Percentiles rank a stretch among this genome's conserved stretches.
Conservation (phyloP, 2,113 vertebrate species). For the Furnarius figulus region DNA sequence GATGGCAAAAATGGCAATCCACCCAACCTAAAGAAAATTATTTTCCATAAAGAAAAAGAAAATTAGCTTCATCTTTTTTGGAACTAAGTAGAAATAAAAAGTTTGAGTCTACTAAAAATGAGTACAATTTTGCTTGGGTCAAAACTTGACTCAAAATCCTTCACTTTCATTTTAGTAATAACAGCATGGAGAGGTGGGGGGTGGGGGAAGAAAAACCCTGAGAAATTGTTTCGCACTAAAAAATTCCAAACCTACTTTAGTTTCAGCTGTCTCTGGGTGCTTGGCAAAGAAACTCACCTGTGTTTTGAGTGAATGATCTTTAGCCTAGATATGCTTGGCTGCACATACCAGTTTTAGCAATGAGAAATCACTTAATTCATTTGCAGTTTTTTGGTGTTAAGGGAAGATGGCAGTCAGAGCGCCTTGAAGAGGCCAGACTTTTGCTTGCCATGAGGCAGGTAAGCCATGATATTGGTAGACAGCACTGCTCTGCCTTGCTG, state of each 20-base stretch:
- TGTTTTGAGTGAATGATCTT: background rate
- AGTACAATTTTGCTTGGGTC: background rate
- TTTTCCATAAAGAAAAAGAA: background rate
- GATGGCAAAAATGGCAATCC: background rate
- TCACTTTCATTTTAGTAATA: background rate
- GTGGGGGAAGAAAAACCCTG: background rate
- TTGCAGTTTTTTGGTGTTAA: background rate
- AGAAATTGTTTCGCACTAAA: background rate
- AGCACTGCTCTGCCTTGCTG: background rate
- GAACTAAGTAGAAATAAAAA: background rate
- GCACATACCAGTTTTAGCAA: background rate
- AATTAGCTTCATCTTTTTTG: background rate
- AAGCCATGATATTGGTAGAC: background rate
- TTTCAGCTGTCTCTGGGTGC: background rate
- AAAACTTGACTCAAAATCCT: background rate
- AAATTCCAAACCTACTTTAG: background rate
- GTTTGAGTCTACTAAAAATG: background rate
- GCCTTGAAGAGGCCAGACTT: background rate
- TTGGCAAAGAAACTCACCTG: background rate
- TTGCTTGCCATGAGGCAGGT: background rate
- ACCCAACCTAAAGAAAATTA: background rate
- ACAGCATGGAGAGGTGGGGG: background rate
- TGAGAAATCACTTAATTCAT: background rate
- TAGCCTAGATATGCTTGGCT: background rate
- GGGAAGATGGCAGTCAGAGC: background rate